phyloP scores from a whole-genome alignment of 1,140 invertebrate genomes.

The Cotesia glomerata region DNA sequence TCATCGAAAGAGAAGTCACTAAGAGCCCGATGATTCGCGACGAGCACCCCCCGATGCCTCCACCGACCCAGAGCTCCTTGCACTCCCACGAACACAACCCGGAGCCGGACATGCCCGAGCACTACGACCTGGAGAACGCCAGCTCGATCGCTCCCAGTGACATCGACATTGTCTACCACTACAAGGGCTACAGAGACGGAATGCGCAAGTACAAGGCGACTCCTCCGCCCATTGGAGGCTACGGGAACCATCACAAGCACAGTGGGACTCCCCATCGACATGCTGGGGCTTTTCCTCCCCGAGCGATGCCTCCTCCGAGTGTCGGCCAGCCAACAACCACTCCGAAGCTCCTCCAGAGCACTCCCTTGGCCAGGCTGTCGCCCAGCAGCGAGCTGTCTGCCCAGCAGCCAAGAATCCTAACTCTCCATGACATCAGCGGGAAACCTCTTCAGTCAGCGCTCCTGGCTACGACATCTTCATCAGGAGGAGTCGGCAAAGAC shows the following conservation, averaged over 20 bases:
- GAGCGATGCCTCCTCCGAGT: conserved; percentile 72
- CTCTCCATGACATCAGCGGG: conserved; percentile 90
- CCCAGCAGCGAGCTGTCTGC: conserved; percentile 90
- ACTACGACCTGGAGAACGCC: conserved; percentile 96
- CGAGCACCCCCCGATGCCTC: conserved; percentile 76
- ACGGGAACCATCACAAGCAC: conserved; percentile 77
- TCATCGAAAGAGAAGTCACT: conserved; percentile 88
- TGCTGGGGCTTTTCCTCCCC: conserved; percentile 71
- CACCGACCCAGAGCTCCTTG: conserved; percentile 68
- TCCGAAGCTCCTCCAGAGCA: conserved; percentile 80
- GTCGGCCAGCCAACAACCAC: conserved; percentile 67
- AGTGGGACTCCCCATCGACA: conserved; percentile 75
- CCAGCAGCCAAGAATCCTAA: conserved; percentile 89
- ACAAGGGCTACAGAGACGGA: conserved; percentile 89
- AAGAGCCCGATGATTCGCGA: conserved; percentile 79
- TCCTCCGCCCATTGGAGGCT: conserved; percentile 74
- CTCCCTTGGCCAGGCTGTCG: conserved; percentile 85
- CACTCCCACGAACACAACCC: conserved; percentile 73
- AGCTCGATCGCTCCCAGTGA: conserved; percentile 97
- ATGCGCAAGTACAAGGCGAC: conserved; percentile 86
- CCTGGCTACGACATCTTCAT: conserved; percentile 85
- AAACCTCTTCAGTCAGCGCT: conserved; percentile 88
- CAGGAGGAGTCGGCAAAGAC: conserved; percentile 82
- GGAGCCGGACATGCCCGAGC: conserved; percentile 86
- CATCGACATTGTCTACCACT: conserved; percentile 96